Evolutionary conservation across 2,888 invertebrate genomes (phyloP), one percentile per base, ranked within the genome.

Genomic region (Atrina japonica): DNA sequence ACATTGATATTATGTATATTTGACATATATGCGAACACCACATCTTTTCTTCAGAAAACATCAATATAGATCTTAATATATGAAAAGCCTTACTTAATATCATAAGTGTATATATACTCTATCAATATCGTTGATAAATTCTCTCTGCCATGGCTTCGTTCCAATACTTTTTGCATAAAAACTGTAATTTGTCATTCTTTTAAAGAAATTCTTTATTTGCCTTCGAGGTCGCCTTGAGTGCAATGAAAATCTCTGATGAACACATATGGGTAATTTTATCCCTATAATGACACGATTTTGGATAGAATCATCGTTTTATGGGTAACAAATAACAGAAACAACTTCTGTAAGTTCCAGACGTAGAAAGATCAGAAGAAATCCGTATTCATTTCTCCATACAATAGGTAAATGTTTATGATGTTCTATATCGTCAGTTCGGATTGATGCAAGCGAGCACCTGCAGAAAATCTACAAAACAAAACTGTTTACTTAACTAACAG

Each of bases 401-500:
- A 23, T 29, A 29, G 61, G 47, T 47, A 61, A 61, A 61, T 61
- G 61, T 61, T 61, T 61, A 61, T 61, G 49, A 61, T 49, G 61
- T 61, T 61, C 61, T 30, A 61, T 61, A 49, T 61, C 61, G 61
- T 35, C 49, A 49, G 61, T 49, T 49, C 18, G 40, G 56, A 40
- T 29, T 49, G 49, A 49, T 49, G 49, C 43, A 61, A 47, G 25
- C 29, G 23, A 49, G 47, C 68, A 68, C 68, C 68, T 68, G 68
- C 61, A 29, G 35, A 30, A 30, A 16, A 61, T 68, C 61, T 55
- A 25, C 53, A 53, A 55, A 61, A 61, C 68, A 55, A 55, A 68
- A 68, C 53, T 68, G 55, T 68, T 68, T 68, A 68, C 61, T 40
- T 55, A 68, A 68, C 25, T 41, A 47, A 43, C 55, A 63, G 60